Evolutionary conservation across 2,797 vertebrate genomes (phyloP).

Genomic region (Xerus rutilus): DNA sequence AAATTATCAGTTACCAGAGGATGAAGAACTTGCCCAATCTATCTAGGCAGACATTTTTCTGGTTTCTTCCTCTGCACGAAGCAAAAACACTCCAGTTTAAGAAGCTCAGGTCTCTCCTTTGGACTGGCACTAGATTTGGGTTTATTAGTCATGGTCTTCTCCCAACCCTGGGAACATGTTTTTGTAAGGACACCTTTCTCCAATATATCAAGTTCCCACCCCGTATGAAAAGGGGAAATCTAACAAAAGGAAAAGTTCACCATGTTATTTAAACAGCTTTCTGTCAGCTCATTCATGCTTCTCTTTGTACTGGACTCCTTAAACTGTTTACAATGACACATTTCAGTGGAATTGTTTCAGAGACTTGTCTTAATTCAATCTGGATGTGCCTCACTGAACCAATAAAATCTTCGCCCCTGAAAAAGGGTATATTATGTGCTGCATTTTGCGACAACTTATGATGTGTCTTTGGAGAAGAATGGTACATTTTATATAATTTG

Average conservation of each 20-base stretch:
- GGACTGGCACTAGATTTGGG: background rate
- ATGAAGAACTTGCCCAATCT: background rate
- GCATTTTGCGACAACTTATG: constrained; percentile 48
- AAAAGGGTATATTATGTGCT: constrained; percentile 61
- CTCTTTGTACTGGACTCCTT: constrained; percentile 57
- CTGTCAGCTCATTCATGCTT: constrained; percentile 14
- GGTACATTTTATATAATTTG: constrained; percentile 71
- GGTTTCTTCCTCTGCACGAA: background rate
- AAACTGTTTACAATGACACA: constrained; percentile 53
- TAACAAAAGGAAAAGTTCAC: background rate
- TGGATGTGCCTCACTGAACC: constrained; percentile 73
- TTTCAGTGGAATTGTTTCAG: constrained; percentile 76
- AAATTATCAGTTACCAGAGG: background rate
- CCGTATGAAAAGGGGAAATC: background rate
- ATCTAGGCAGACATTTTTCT: background rate
- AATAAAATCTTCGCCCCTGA: constrained; percentile 60
- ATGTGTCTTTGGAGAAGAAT: constrained; percentile 66
- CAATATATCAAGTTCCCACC: background rate
- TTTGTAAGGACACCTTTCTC: background rate
- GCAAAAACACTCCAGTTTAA: background rate
- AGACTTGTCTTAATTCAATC: constrained; percentile 73
- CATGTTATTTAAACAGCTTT: background rate
- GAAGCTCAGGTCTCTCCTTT: background rate
- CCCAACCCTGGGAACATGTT: background rate
- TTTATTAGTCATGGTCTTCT: background rate